Percentiles rank a stretch among this genome's conserved stretches.
These are phyloP conservation scores for Phylloscopus collybita DNA, from an alignment of 2,797 vertebrate species.

Conservation along the genomic window DNA sequence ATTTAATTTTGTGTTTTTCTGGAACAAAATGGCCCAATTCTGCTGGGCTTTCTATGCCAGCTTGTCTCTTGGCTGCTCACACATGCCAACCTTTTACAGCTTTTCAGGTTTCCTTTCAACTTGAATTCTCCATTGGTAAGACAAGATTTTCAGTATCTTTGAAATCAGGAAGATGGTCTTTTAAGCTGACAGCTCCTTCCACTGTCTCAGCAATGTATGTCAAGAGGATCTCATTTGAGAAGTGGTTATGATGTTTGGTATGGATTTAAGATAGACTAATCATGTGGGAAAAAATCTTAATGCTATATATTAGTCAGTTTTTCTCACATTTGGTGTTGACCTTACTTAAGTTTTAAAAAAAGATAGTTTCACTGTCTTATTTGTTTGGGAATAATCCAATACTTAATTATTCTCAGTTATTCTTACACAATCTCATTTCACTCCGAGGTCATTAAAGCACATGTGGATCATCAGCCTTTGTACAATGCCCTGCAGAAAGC, in stretches of 20 bases:
- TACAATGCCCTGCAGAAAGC: not conserved
- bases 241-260: not conserved
- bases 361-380: not conserved
- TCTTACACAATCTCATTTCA: not conserved
- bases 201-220: not conserved
- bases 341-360: not conserved
- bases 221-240: not conserved
- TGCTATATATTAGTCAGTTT: not conserved
- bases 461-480: not conserved
- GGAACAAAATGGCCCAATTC: not conserved
- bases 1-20: constrained; percentile 7
- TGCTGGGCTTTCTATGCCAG: not conserved
- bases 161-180: not conserved
- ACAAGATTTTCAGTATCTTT: not conserved
- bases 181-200: not conserved
- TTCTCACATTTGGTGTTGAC: not conserved
- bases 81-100: not conserved
- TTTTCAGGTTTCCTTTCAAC: constrained; percentile 11
- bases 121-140: not conserved
- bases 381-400: not conserved
- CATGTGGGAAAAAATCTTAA: not conserved
- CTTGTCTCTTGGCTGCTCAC: constrained; percentile 6
- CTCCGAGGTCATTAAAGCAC: not conserved
- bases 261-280: not conserved
- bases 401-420: not conserved